Evolutionary conservation across 2,797 vertebrate species (phyloP), one percentile per base, ranked within the genome.

Genomic region (Chanos chanos): DNA sequence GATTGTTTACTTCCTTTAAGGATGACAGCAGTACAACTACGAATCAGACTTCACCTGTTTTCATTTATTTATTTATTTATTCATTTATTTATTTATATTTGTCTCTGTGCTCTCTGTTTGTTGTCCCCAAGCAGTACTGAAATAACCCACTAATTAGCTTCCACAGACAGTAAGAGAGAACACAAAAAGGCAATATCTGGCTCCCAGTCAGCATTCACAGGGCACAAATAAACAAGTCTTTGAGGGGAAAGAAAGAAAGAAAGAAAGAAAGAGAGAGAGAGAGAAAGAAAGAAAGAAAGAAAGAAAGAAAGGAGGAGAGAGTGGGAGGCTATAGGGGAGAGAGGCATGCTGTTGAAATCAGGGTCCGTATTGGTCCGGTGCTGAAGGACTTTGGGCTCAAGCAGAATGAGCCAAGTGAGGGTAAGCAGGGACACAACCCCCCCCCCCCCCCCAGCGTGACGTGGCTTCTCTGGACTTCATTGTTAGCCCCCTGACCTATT

Each of bases 131-230:
- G 37, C 61, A 22, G 25, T 56, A 47, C 48, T 34, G 28, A 59
- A 47, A 68, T 66, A 64, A 60, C 63, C 47, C 41, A 54, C 57
- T 75, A 68, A 63, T 75, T 71, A 75, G 68, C 64, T 65, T 71
- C 64, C 68, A 52, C 55, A 58, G 68, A 48, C 71, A 57, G 56
- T 33, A 50, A 36, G 31, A 50, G 49, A 63, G 63, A 49, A 61
- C 48, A 19, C 41, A 70, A n/a, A n/a, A n/a, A 43, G 40, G 55
- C 27, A 39, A 45, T 30, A 41, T 64, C 61, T 70, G 64, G 66
- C 70, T 63, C 50, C 44, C 57, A 57, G 49, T 66, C 66, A 59
- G 62, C 59, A 37, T 66, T 53, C 61, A 61, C 45, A 55, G 49
- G 61, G 49, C 47, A 28, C 64, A 56, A 56, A 74, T 53, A 61